Evolutionary conservation across 2,888 invertebrate genomes (phyloP).

Genomic region (Gerris lacustris): DNA sequence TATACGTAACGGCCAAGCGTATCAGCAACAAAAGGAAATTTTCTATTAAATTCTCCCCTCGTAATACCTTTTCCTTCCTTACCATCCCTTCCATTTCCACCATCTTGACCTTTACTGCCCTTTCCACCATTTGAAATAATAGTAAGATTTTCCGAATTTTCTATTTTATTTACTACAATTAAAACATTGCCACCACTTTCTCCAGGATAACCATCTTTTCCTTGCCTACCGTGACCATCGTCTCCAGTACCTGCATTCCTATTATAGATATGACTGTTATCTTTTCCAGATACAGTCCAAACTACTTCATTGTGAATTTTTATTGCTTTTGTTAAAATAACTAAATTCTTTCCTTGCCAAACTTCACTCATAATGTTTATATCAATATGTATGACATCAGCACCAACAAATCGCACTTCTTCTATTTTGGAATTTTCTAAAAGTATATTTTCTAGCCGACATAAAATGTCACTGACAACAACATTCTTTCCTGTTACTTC

Average conservation of each 20-base stretch:
- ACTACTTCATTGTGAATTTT: constrained; percentile 24
- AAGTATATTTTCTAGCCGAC: constrained; percentile 12
- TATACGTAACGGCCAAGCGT: no score
- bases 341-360: constrained; percentile 30
- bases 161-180: constrained; percentile 26
- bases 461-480: constrained; percentile 26
- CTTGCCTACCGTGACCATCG: constrained; percentile 28
- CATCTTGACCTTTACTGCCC: constrained; percentile 32
- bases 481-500: constrained; percentile 27
- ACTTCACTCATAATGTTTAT: constrained; percentile 20
- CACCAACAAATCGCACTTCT: constrained; percentile 30
- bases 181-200: constrained; percentile 33
- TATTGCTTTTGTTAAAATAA: constrained; percentile 27
- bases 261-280: constrained; percentile 17
- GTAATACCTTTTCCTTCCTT: constrained; percentile 23
- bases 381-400: constrained; percentile 27
- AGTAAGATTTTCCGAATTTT: constrained; percentile 27
- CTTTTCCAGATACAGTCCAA: constrained; percentile 31
- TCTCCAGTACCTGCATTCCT: constrained; percentile 24
- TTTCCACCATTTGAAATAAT: constrained; percentile 32
- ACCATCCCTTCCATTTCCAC: constrained; percentile 31
- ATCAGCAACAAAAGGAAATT: not conserved
- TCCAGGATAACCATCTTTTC: constrained; percentile 30
- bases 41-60: not conserved
- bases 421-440: constrained; percentile 18